Evolutionary conservation across 1,140 invertebrate genomes (phyloP).

Genomic region (Trichonephila clavipes): DNA sequence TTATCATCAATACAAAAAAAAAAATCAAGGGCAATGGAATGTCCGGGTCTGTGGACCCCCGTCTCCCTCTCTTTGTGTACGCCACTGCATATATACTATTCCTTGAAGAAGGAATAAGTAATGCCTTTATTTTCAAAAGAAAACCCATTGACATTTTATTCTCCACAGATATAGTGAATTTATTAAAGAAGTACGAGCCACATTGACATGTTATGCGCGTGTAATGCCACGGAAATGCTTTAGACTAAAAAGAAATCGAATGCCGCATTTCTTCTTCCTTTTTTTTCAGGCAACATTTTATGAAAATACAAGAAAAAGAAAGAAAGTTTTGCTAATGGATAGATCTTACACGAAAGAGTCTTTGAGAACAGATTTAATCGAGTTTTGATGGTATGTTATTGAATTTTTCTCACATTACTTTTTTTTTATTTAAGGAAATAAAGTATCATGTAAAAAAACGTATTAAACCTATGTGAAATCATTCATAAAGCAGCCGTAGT

Average conservation of each 20-base stretch:
- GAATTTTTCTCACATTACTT: conserved; percentile 57
- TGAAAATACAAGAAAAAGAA: background rate
- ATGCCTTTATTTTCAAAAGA: too few relatives aligned
- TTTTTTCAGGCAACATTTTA: background rate
- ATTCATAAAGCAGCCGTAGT: background rate
- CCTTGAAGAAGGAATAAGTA: too few relatives aligned
- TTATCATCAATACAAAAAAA: too few relatives aligned
- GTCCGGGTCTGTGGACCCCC: too few relatives aligned
- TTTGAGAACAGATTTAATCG: conserved; percentile 25
- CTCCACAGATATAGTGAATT: background rate
- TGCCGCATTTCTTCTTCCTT: background rate
- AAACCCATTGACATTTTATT: background rate
- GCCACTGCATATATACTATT: too few relatives aligned
- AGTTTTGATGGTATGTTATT: conserved; percentile 63
- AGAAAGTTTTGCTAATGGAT: conserved; percentile 19
- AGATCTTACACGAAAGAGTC: background rate
- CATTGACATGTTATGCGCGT: background rate
- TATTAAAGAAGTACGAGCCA: background rate
- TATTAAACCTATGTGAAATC: background rate
- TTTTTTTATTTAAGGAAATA: background rate
- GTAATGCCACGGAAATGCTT: background rate
- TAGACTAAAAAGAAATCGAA: background rate
- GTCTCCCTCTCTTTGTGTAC: too few relatives aligned
- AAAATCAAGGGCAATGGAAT: too few relatives aligned
- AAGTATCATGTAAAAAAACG: conserved; percentile 24